Percentiles rank a stretch among this genome's conserved stretches.
Evolutionary conservation across 1,140 invertebrate species (phyloP).

Genomic region (Drosophila navojoa): DNA sequence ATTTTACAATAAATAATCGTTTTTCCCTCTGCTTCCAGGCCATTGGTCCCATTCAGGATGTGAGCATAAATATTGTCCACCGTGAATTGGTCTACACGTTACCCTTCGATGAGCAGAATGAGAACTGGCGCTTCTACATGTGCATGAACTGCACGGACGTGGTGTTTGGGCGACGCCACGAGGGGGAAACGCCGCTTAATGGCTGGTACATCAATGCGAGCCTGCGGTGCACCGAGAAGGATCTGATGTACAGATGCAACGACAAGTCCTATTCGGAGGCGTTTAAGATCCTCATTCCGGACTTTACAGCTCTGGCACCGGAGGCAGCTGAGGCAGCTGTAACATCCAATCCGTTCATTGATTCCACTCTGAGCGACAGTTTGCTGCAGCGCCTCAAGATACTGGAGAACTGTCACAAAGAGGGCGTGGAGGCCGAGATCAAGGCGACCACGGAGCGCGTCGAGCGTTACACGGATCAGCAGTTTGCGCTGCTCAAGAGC

Average conservation of each 20-base stretch:
- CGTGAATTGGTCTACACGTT: conserved; percentile 56
- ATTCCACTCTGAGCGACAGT: conserved; percentile 34
- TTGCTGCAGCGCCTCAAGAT: conserved; percentile 52
- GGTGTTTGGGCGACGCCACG: conserved; percentile 65
- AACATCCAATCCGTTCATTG: conserved; percentile 50
- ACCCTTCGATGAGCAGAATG: conserved; percentile 45
- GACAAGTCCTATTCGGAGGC: conserved; percentile 71
- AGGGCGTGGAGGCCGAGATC: conserved; percentile 71
- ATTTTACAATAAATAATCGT: too few species aligned
- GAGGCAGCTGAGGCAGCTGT: background rate
- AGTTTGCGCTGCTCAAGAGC: conserved; percentile 73
- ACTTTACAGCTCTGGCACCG: conserved; percentile 1
- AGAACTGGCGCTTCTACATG: conserved; percentile 59
- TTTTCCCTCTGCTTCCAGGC: conserved; percentile 41
- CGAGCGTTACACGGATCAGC: conserved; percentile 63
- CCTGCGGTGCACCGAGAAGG: conserved; percentile 67
- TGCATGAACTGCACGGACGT: conserved; percentile 75
- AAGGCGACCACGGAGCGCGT: conserved; percentile 65
- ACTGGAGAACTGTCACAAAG: conserved; percentile 56
- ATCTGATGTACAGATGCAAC: conserved; percentile 49
- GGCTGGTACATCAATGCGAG: conserved; percentile 67
- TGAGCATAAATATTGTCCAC: conserved; percentile 59
- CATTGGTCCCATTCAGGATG: conserved; percentile 71
- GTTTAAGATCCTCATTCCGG: conserved; percentile 69
- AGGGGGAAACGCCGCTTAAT: conserved; percentile 36